Percentiles rank a stretch among this genome's conserved stretches.
Conservation (phyloP, 2,888 invertebrate species). For the Ectemnius lituratus region DNA sequence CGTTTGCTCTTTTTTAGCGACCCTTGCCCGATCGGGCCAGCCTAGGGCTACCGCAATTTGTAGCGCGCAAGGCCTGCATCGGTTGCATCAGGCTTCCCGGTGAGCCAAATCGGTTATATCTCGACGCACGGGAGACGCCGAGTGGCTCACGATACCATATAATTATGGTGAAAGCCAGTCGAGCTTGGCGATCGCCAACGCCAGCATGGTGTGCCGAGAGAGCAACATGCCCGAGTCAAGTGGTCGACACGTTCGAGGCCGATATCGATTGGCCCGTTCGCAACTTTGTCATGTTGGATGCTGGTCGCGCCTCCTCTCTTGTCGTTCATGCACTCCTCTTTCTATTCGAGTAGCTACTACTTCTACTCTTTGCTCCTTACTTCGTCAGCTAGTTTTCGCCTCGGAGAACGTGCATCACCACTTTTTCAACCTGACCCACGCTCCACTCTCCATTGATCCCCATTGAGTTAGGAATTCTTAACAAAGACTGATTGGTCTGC, state of each 20-base stretch:
- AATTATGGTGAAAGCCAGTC: slow-evolving; percentile 73
- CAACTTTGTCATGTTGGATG: too few species aligned
- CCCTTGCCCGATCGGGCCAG: slow-evolving; percentile 13
- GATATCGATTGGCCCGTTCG: slow-evolving; percentile 38
- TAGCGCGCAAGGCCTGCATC: slow-evolving; percentile 65
- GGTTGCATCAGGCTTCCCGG: slow-evolving; percentile 66
- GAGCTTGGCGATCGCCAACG: slow-evolving; percentile 27
- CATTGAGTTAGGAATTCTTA: slow-evolving; percentile 53
- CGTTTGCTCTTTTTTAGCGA: background rate
- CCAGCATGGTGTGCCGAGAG: slow-evolving; percentile 25
- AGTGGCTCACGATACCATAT: slow-evolving; percentile 57
- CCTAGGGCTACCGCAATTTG: slow-evolving; percentile 60
- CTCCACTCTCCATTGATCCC: slow-evolving; percentile 50
- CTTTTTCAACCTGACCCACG: slow-evolving; percentile 19
- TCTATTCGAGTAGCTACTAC: slow-evolving; percentile 14
- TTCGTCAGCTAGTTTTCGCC: slow-evolving; percentile 42
- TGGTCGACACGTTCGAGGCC: slow-evolving; percentile 47
- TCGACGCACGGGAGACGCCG: background rate
- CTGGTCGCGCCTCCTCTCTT: background rate
- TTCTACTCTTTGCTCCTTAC: slow-evolving; percentile 12
- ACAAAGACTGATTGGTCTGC: slow-evolving; percentile 33
- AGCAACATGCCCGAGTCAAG: slow-evolving; percentile 36
- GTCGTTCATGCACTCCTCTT: background rate
- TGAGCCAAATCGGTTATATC: slow-evolving; percentile 38
- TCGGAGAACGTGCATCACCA: background rate